phyloP scores from a whole-genome alignment of 2,888 invertebrate species.

The Cantharis rufa region DNA sequence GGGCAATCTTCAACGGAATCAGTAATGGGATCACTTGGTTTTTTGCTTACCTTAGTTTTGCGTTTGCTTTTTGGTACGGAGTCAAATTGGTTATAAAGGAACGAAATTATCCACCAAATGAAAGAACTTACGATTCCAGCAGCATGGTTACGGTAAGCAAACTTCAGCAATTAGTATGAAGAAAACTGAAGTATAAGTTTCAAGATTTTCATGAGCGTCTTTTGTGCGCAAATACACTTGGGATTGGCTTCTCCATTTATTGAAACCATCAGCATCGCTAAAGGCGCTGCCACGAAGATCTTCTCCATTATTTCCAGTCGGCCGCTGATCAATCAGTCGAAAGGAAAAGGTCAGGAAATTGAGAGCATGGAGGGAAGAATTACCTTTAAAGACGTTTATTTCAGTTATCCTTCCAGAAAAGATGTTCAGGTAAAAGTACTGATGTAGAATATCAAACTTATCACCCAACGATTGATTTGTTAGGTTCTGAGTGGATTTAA shows the following conservation, averaged over 20 bases:
- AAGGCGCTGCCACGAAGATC: slow-evolving; percentile 78
- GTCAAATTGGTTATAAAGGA: slow-evolving; percentile 71
- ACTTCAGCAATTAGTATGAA: background rate
- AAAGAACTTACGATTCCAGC: slow-evolving; percentile 66
- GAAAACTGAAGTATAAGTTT: background rate
- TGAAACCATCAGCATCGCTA: slow-evolving; percentile 77
- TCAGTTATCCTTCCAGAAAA: slow-evolving; percentile 79
- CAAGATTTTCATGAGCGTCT: slow-evolving; percentile 79
- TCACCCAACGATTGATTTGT: slow-evolving; percentile 23
- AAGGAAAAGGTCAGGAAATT: slow-evolving; percentile 64
- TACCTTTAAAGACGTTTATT: slow-evolving; percentile 72
- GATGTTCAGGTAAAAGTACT: slow-evolving; percentile 67
- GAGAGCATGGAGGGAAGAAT: slow-evolving; percentile 67
- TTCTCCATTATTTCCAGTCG: slow-evolving; percentile 76
- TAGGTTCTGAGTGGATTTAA: slow-evolving; percentile 68
- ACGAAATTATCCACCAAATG: slow-evolving; percentile 50
- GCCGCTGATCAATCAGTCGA: slow-evolving; percentile 74
- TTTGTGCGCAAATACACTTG: slow-evolving; percentile 75
- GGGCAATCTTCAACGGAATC: slow-evolving; percentile 70
- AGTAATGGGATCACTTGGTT: slow-evolving; percentile 77
- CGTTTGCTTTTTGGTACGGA: slow-evolving; percentile 81
- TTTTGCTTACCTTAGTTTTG: slow-evolving; percentile 73
- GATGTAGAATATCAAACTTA: background rate
- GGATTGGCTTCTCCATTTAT: slow-evolving; percentile 84
- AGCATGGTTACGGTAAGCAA: slow-evolving; percentile 70